A percentile compares a stretch with the other conserved stretches of the same genome.
phyloP scores from a whole-genome alignment of 1,140 invertebrate genomes.

The Drosophila grimshawi region DNA sequence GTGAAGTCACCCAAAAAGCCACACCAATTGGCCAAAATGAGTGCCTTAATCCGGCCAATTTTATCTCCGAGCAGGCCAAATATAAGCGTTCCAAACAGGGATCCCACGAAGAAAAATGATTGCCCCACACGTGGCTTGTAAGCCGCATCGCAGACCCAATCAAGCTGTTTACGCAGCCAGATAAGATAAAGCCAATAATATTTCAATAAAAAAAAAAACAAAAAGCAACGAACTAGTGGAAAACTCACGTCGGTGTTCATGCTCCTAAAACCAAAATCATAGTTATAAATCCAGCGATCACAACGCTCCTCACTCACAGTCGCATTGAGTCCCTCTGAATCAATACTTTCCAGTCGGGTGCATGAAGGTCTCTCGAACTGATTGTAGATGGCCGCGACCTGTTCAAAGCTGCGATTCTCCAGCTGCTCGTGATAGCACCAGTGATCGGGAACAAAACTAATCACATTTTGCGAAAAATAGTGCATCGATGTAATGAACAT shows the following conservation, averaged over 20 bases:
- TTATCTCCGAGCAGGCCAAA: constrained; percentile 86
- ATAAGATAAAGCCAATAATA: constrained; percentile 3
- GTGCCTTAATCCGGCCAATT: constrained; percentile 86
- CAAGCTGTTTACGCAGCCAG: constrained; percentile 78
- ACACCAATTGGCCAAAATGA: constrained; percentile 85
- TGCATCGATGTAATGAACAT: constrained; percentile 85
- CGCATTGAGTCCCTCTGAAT: constrained; percentile 32
- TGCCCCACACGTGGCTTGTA: constrained; percentile 86
- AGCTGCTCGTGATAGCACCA: constrained; percentile 81
- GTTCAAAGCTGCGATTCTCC: constrained; percentile 50
- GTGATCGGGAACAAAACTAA: constrained; percentile 85
- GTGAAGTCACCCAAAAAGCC: constrained; percentile 85
- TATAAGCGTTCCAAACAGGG: constrained; percentile 85
- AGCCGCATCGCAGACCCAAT: constrained; percentile 87
- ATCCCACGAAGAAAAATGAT: constrained; percentile 87
- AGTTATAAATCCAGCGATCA: constrained; percentile 85
- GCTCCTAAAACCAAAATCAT: constrained; percentile 85
- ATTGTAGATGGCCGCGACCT: constrained; percentile 63
- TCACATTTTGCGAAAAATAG: constrained; percentile 86
- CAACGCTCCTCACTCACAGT: constrained; percentile 67
- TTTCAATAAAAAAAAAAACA: too few relatives aligned
- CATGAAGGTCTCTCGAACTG: constrained; percentile 63
- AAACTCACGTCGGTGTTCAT: constrained; percentile 86
- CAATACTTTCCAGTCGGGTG: constrained; percentile 56
- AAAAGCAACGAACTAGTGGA: neutral